A percentile compares a stretch with the other conserved stretches of the same genome.
Evolutionary conservation across 2,797 vertebrate genomes (phyloP).

Genomic region (Catharus ustulatus): DNA sequence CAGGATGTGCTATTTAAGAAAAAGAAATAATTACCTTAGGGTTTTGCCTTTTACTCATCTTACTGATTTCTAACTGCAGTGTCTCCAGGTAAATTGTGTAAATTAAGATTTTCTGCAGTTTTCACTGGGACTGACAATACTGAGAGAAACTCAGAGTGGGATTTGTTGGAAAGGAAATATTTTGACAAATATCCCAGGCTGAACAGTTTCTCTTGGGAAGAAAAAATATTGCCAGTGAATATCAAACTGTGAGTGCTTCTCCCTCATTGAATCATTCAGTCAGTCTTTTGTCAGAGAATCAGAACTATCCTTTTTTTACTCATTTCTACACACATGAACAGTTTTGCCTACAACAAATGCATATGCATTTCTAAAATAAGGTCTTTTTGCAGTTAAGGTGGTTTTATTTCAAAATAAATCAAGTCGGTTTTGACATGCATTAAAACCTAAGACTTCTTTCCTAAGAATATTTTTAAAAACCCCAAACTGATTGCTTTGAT

Average conservation of each 20-base stretch:
- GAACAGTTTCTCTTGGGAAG: neutral
- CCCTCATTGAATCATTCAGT: accelerated
- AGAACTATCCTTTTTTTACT: neutral
- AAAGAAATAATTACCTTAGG: neutral
- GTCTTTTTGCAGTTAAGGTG: neutral
- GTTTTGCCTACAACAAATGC: neutral
- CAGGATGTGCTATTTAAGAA: neutral
- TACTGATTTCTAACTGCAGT: neutral
- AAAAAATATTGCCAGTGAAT: neutral
- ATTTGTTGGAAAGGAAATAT: neutral
- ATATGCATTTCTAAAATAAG: neutral
- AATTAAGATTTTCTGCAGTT: neutral
- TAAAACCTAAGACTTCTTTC: neutral
- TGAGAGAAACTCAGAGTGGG: neutral
- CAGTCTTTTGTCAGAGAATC: neutral
- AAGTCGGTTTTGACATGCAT: neutral
- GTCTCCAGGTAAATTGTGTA: neutral
- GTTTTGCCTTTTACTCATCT: neutral
- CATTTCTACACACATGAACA: neutral
- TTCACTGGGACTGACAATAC: neutral
- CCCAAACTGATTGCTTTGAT: neutral
- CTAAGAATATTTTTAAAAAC: neutral
- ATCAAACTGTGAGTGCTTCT: neutral
- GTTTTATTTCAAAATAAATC: neutral
- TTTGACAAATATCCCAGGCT: neutral